phyloP scores from a whole-genome alignment of 2,888 invertebrate genomes.

The Caenorhabditis angaria region DNA sequence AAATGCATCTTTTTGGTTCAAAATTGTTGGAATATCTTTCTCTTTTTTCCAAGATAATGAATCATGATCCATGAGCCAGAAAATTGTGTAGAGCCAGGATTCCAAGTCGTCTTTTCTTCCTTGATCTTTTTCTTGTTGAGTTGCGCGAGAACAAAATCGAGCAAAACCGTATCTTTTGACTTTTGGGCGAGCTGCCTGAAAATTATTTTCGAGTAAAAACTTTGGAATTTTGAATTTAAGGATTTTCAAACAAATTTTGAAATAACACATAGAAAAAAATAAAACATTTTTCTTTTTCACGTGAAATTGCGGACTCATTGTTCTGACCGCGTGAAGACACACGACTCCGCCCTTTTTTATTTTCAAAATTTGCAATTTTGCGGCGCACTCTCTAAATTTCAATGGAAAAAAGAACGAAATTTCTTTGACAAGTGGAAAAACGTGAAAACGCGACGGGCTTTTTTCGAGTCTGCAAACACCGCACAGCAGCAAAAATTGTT shows the following conservation, averaged over 20 bases:
- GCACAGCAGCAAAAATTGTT: neutral
- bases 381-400: too few species aligned
- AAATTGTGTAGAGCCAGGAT: slow-evolving; percentile 21
- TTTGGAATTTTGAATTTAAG: too few species aligned
- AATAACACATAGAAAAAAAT: too few species aligned
- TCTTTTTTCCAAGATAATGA: slow-evolving; percentile 7
- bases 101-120: slow-evolving; percentile 19
- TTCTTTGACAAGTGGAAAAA: neutral
- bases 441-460: too few species aligned
- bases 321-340: too few species aligned
- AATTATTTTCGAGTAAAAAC: too few species aligned
- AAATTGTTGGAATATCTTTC: neutral
- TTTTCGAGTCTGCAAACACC: too few species aligned
- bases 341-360: too few species aligned
- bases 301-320: too few species aligned
- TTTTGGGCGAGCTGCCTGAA: neutral
- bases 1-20: slow-evolving; percentile 1
- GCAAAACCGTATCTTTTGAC: slow-evolving; percentile 3
- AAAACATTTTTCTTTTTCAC: too few species aligned
- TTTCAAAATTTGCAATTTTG: too few species aligned
- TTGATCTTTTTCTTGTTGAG: neutral
- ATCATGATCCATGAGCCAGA: slow-evolving; percentile 7
- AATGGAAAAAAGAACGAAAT: neutral
- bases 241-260: too few species aligned
- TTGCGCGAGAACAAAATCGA: neutral